Evolutionary conservation across 2,113 vertebrate genomes (phyloP), one percentile per base, ranked within the genome.

Genomic region (Limanda limanda): DNA sequence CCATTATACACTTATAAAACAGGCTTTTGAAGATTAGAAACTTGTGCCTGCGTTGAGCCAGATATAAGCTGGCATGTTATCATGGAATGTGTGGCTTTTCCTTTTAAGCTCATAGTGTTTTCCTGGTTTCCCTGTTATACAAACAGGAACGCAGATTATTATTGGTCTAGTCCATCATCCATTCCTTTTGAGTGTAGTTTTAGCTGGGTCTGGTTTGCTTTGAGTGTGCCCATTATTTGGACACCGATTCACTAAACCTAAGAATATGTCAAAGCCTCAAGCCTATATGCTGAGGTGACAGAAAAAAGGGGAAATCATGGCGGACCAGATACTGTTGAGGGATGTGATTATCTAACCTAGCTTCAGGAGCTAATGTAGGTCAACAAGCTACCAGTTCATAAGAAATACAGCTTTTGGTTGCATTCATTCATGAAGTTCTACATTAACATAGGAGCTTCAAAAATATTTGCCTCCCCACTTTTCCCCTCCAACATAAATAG

Each of bases 1-100:
- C 93, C 89, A 91, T 94, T 94, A 92, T 54, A 71, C 88, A 91
- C 91, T 90, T 93, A 92, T 89, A 89, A 92, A 94, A 90, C 88
- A 73, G 71, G 91, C 90, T 92, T 93, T 94, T 94, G 90, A 93
- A 92, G 92, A 93, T 93, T 90, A 92, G 83, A 93, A 93, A 90
- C 86, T 85, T 91, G 86, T 88, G 89, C 83, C 78, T 60, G 56
- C 11, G 23, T 75, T 92, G 81, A 91, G 86, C 82, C 88, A 89
- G 83, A 92, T 90, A 86, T 92, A 89, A 91, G 78, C 77, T 86
- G 82, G 86, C 84, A 86, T 88, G 92, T 89, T 89, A 83, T 72
- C 67, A 60, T 86, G 89, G 91, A 92, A 89, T 91, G 88, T 86
- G 86, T 81, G 74, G 68, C 80, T 89, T 90, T 92, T 88, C 74